These are phyloP conservation scores for Bellardia pandia DNA, from an alignment of 2,888 invertebrate species.

Conservation along the genomic window DNA sequence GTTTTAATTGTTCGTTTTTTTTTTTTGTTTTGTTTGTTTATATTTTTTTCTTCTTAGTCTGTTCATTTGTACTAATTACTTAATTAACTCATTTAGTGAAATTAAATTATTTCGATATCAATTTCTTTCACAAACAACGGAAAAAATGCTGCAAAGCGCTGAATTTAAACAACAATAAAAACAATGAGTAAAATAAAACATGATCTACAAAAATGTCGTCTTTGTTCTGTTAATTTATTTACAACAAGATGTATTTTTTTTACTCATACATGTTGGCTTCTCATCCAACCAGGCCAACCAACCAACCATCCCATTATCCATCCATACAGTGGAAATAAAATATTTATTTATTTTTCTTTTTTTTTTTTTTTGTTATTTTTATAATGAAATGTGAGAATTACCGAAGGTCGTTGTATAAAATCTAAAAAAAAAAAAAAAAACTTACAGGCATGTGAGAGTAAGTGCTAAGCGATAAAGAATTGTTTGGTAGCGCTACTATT, in stretches of 20 bases:
- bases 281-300: conserved; percentile 3
- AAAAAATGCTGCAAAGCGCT: background rate
- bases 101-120: conserved; percentile 66
- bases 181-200: conserved; percentile 30
- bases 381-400: conserved; percentile 72
- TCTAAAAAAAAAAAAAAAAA: background rate
- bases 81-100: conserved; percentile 77
- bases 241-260: conserved; percentile 30
- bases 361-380: conserved; percentile 8
- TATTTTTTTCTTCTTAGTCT: conserved; percentile 48
- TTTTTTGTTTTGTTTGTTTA: conserved; percentile 6
- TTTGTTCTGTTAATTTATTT: conserved; percentile 66
- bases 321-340: conserved; percentile 61
- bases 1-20: conserved; percentile 48
- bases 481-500: background rate
- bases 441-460: background rate
- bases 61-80: conserved; percentile 78
- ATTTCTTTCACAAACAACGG: conserved; percentile 57
- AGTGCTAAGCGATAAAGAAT: background rate
- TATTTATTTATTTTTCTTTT: conserved; percentile 11
- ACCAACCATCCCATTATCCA: background rate
- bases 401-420: conserved; percentile 62
- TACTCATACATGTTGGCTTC: background rate
- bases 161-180: background rate
- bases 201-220: conserved; percentile 62